phyloP scores from a whole-genome alignment of 2,113 vertebrate species.

The Junco hyemalis region DNA sequence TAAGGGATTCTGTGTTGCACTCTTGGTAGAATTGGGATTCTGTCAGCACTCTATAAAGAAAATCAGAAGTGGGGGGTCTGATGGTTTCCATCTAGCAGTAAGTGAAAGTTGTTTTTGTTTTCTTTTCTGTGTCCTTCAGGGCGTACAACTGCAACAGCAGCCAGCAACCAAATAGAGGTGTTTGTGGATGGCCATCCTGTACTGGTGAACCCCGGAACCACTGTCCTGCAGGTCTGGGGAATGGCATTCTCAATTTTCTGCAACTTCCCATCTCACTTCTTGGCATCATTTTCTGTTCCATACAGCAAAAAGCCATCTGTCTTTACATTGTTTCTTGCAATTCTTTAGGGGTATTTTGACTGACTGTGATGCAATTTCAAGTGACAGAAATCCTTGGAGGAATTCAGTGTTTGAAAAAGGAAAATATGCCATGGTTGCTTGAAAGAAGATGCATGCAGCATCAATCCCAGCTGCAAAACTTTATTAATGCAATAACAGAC shows the following conservation, averaged over 20 bases:
- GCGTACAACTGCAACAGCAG: constrained; percentile 77
- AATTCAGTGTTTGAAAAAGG: background rate
- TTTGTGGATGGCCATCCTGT: constrained; percentile 91
- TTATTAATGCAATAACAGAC: background rate
- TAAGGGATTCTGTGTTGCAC: background rate
- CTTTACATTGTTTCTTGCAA: background rate
- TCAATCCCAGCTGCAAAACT: background rate
- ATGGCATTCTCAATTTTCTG: background rate
- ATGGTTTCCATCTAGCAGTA: background rate
- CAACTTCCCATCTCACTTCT: background rate
- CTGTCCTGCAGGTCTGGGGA: constrained; percentile 87
- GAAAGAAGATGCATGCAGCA: background rate
- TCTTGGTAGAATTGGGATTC: background rate
- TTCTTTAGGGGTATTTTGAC: background rate
- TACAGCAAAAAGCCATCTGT: fast-evolving
- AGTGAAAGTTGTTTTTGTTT: background rate
- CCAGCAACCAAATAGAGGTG: constrained; percentile 88
- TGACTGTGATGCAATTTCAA: background rate
- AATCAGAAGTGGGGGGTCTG: background rate
- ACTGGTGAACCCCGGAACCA: constrained; percentile 91
- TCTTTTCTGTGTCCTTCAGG: constrained; percentile 62
- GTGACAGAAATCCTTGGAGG: background rate
- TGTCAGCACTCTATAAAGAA: fast-evolving
- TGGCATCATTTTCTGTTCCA: background rate
- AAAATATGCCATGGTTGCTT: background rate